Evolutionary conservation across 2,797 vertebrate species (phyloP).

Genomic region (Sebastes cheni): DNA sequence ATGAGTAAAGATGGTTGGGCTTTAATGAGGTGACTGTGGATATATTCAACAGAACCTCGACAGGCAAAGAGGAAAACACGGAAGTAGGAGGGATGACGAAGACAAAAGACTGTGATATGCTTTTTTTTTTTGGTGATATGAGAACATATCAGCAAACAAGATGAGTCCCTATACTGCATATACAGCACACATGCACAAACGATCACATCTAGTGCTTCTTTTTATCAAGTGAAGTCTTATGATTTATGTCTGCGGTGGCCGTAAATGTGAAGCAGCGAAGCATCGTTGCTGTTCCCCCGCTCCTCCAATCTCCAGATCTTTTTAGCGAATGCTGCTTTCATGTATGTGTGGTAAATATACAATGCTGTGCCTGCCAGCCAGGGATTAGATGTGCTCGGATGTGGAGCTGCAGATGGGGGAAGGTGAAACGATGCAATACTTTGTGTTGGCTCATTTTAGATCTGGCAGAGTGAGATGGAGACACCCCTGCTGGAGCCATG

Average conservation of each 20-base stretch:
- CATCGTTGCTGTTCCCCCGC: background rate
- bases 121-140: slow-evolving; percentile 3
- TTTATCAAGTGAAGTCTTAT: slow-evolving; percentile 27
- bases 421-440: slow-evolving; percentile 42
- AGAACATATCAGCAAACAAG: background rate
- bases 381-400: slow-evolving; percentile 47
- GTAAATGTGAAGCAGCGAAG: slow-evolving; percentile 11
- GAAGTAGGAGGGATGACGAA: background rate
- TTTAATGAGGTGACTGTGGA: background rate
- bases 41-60: background rate
- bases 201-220: slow-evolving; percentile 1
- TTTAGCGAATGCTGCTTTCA: slow-evolving; percentile 21
- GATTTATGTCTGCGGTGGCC: slow-evolving; percentile 4
- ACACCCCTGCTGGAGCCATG: background rate
- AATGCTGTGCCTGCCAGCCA: slow-evolving; percentile 19
- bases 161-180: background rate
- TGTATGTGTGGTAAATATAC: slow-evolving; percentile 29
- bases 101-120: background rate
- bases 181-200: slow-evolving; percentile 12
- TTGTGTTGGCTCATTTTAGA: slow-evolving; percentile 42
- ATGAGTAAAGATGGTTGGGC: slow-evolving; percentile 2
- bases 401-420: slow-evolving; percentile 44
- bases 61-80: background rate
- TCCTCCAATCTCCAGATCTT: slow-evolving; percentile 14
- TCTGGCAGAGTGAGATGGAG: slow-evolving; percentile 24